Evolutionary conservation across 2,113 vertebrate genomes (phyloP), one percentile per base, ranked within the genome.

Genomic region (Atherinomorus stipes): DNA sequence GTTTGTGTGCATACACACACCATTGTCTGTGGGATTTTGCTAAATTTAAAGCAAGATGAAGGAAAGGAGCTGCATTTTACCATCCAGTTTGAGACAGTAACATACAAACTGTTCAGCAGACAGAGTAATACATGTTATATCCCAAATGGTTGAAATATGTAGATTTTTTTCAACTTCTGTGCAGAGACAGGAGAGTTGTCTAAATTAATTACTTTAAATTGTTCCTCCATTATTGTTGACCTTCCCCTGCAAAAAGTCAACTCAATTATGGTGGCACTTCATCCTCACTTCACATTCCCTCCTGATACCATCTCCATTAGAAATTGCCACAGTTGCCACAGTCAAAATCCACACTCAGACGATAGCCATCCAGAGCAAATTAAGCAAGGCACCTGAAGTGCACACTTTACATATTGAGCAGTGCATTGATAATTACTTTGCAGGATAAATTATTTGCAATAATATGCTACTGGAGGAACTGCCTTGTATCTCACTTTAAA

Each of bases 191-290:
- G 57, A 85, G 84, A 87, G 83, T 85, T 79, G 85, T 84, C 85
- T 85, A 90, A 90, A 93, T 91, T 65, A 92, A 93, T 92, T 88
- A 87, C 81, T 90, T 90, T 89, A 91, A 93, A 91, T 93, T 86
- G 89, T 91, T 91, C 90, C 83, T 89, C 88, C 88, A 92, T 93
- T 90, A 94, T 92, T 92, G 90, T 94, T 93, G 92, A 94, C 92
- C 92, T 92, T 85, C 80, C 88, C 86, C 89, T 85, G 90, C 88
- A 85, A 93, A 93, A 92, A 90, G 90, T 93, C 92, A 91, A 93
- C 90, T 93, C 87, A 91, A 93, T 93, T 93, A 92, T 38, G 19
- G 23, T 16, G 15, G 28, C 74, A 87, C 86, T 89, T 86, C 87
- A 89, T 83, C 80, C 77, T 84, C 88, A 77, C 89, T 92, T 90